Base-by-base conservation (phyloP, 1,140 invertebrate genomes). In the Lucilia sericata region DNA sequence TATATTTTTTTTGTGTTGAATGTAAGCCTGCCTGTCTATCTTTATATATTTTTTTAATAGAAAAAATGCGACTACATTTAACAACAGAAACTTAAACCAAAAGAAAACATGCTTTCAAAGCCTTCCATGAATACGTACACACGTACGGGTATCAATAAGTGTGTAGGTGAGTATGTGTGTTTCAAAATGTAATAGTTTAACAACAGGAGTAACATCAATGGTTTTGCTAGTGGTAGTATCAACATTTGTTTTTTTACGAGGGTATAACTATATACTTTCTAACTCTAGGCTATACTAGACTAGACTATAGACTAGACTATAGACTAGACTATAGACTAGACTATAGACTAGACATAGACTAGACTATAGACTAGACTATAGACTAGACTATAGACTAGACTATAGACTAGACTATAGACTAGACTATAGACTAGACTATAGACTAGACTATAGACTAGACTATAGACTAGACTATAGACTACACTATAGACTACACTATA, bases 131-230 rank as follows among this genome's bases (percentile, higher is more conserved):
- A 5, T 70, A 70, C n/a, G n/a, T 65, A 17, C 55, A 65, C 55
- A 65, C 14, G 19, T 70, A 10, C 3, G 8, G 17, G 65, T 70
- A 8, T 70, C n/a, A 21, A 60, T 25, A 21, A 21, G 9, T 70
- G 19, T 70, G n/a, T 70, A 5, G 65, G 65, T n/a, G 21, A 3
- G 65, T n/a, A 55, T 55, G 51, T 55, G 13, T 55, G 51, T 55
- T 14, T 13, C 12, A 17, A 4, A 51, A n/a, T 55, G 17, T 12
- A 55, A 55, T 55, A 55, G 13, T 17, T 30, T 30, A 55, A 47
- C 74, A 76, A 76, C 74, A 42, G 42, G 34, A 49, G 42, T 80
- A 51, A n/a, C 76, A 49, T 80, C 76, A 49, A n/a, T 70, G 17
- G 74, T 49, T 49, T 49, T 21, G 42, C 25, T 10, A 51, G 42